These are phyloP conservation scores for Forbesichthys agassizii DNA, from an alignment of 2,113 vertebrate genomes.

Conservation along the genomic window DNA sequence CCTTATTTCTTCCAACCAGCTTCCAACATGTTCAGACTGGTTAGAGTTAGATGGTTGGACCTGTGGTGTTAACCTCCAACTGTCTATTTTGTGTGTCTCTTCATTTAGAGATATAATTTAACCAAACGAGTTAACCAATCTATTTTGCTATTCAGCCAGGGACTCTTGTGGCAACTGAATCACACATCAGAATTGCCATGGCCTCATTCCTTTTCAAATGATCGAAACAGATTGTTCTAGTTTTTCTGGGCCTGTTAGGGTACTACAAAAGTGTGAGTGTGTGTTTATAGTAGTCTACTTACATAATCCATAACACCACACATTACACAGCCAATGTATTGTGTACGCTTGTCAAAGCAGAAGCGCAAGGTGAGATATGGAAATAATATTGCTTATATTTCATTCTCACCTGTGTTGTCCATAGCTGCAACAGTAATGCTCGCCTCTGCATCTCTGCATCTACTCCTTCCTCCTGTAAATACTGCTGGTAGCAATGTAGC, in stretches of 20 bases:
- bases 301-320: no score
- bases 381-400: background rate
- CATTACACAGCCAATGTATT: no score
- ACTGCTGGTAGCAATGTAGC: slow-evolving; percentile 76
- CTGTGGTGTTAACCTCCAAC: background rate
- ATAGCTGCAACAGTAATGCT: slow-evolving; percentile 82
- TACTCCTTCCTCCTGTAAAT: slow-evolving; percentile 69
- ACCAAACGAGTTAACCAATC: no score
- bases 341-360: background rate
- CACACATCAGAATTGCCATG: background rate
- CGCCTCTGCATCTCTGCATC: slow-evolving; percentile 74
- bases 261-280: background rate
- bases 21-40: background rate
- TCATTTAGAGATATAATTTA: no score
- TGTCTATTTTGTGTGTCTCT: no score
- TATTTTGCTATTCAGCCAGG: background rate
- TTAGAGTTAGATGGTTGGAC: background rate
- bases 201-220: background rate
- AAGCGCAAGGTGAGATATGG: background rate
- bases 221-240: background rate
- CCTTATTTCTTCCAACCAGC: background rate
- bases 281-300: no score
- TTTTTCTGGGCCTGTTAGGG: no score
- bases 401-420: slow-evolving; percentile 80
- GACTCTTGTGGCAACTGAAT: background rate